These are phyloP conservation scores for Eupithecia tripunctaria DNA, from an alignment of 2,888 invertebrate species.

Conservation along the genomic window DNA sequence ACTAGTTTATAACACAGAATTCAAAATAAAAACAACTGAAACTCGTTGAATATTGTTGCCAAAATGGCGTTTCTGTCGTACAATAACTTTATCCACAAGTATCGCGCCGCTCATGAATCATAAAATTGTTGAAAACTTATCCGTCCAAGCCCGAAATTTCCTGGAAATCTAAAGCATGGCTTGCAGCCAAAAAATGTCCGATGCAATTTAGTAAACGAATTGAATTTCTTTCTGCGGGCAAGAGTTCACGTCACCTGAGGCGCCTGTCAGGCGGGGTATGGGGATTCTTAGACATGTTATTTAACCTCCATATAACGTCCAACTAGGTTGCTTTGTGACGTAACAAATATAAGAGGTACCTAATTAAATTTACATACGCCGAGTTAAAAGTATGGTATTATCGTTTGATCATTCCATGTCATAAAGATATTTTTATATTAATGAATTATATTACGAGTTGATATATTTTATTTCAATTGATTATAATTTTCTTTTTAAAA, in stretches of 20 bases:
- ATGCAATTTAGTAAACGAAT: conserved; percentile 30
- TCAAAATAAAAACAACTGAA: conserved; percentile 6
- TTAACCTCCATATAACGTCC: neutral
- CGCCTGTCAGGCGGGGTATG: conserved; percentile 15
- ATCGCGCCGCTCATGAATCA: conserved; percentile 21
- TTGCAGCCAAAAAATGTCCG: conserved; percentile 37
- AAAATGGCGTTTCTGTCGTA: neutral
- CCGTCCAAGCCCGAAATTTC: conserved; percentile 13
- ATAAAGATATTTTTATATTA: too few relatives aligned
- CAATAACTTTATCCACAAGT: conserved; percentile 22
- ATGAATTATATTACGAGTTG: too few relatives aligned
- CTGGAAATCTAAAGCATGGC: conserved; percentile 33
- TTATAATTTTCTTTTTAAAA: too few relatives aligned
- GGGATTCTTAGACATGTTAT: neutral
- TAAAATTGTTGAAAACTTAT: conserved; percentile 26
- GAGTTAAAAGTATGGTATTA: too few relatives aligned
- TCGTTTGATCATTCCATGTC: too few relatives aligned
- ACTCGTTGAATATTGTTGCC: conserved; percentile 1
- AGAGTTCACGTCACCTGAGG: conserved; percentile 32
- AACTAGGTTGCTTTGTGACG: neutral
- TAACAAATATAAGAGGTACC: too few relatives aligned
- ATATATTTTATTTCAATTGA: too few relatives aligned
- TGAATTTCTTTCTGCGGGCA: conserved; percentile 27
- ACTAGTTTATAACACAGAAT: neutral
- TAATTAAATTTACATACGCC: too few relatives aligned